These are phyloP conservation scores for Natator depressus DNA, from an alignment of 2,113 vertebrate species.

Conservation along the genomic window DNA sequence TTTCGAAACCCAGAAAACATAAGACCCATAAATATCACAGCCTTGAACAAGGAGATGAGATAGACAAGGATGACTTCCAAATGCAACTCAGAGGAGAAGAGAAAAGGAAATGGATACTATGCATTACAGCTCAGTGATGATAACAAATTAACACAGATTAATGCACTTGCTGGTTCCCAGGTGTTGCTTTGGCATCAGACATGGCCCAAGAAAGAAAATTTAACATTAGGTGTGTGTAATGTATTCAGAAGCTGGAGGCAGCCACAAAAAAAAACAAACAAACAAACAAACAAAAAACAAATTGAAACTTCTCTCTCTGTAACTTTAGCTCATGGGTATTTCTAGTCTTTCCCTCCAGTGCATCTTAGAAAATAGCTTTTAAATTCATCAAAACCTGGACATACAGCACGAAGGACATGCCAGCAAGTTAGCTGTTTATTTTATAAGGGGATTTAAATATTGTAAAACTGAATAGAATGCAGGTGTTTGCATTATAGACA, in stretches of 20 bases:
- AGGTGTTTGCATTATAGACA: conserved; percentile 56
- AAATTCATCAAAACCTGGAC: conserved; percentile 59
- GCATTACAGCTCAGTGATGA: not conserved
- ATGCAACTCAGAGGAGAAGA: not conserved
- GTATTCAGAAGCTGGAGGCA: conserved; percentile 2
- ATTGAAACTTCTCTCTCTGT: not conserved
- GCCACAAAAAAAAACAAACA: not conserved
- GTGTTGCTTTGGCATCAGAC: conserved; percentile 4
- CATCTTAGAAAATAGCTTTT: conserved; percentile 45
- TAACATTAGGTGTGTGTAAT: not conserved
- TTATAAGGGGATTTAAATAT: conserved; percentile 76
- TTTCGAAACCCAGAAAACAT: not conserved
- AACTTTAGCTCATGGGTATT: not conserved
- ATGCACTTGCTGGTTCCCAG: not conserved
- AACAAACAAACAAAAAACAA: not conserved
- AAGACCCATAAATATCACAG: not conserved
- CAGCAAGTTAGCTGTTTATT: conserved; percentile 65
- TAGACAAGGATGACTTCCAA: not conserved
- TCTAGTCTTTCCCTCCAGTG: not conserved
- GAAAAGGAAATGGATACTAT: not conserved
- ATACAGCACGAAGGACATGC: not conserved
- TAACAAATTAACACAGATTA: conserved; percentile 13
- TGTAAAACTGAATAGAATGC: conserved; percentile 69
- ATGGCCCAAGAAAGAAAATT: conserved; percentile 14
- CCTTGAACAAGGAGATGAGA: not conserved